A percentile compares a stretch with the other conserved stretches of the same genome.
Evolutionary conservation across 2,888 invertebrate genomes (phyloP).

Genomic region (Himalopsyche anomala): DNA sequence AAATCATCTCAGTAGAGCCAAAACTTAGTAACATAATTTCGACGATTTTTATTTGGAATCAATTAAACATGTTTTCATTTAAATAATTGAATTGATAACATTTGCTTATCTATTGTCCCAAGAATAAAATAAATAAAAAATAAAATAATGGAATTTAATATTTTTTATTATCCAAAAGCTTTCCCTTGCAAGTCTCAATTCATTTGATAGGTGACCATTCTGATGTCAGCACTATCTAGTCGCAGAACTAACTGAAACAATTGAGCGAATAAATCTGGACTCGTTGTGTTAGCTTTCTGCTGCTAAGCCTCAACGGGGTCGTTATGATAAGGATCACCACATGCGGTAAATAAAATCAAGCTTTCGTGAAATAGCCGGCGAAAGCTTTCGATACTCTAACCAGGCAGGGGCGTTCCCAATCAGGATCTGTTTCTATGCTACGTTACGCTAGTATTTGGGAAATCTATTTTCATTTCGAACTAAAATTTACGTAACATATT

Average conservation of each 20-base stretch:
- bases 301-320: slow-evolving; percentile 45
- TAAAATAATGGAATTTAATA: too few relatives aligned
- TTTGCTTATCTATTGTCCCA: too few relatives aligned
- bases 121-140: too few relatives aligned
- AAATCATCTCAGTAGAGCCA: too few relatives aligned
- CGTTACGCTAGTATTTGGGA: not conserved
- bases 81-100: too few relatives aligned
- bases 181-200: not conserved
- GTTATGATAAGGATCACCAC: slow-evolving; percentile 46
- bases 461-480: too few relatives aligned
- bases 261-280: slow-evolving; percentile 47
- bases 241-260: slow-evolving; percentile 34
- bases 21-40: too few relatives aligned
- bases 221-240: not conserved
- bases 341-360: slow-evolving; percentile 49
- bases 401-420: slow-evolving; percentile 3
- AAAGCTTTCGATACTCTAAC: not conserved
- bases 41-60: too few relatives aligned
- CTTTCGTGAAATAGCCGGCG: slow-evolving; percentile 36
- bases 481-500: too few relatives aligned
- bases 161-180: not conserved
- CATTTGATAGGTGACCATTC: slow-evolving; percentile 12
- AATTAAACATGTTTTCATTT: too few relatives aligned
- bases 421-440: not conserved
- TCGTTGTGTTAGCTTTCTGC: slow-evolving; percentile 45